Conservation (phyloP, 2,888 invertebrate species). For the Patella depressa region DNA sequence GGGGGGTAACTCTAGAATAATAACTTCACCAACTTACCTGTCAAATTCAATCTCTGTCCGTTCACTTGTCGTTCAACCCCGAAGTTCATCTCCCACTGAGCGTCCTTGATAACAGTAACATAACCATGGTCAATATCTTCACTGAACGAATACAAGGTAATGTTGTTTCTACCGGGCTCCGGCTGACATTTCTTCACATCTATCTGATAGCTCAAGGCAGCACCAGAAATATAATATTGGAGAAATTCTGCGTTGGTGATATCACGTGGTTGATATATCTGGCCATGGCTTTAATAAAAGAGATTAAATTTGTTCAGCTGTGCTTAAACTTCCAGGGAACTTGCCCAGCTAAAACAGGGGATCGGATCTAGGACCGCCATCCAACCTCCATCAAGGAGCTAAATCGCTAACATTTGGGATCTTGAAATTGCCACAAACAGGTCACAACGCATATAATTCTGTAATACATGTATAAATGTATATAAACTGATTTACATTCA, state of each 20-base stretch:
- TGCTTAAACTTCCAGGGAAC: too few relatives aligned
- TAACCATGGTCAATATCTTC: not conserved
- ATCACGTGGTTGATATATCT: not conserved
- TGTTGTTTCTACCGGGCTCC: not conserved
- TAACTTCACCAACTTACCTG: not conserved
- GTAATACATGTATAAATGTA: too few relatives aligned
- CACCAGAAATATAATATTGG: not conserved
- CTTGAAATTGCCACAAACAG: too few relatives aligned
- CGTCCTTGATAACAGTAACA: not conserved
- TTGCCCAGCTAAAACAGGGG: too few relatives aligned
- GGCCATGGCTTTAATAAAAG: too few relatives aligned
- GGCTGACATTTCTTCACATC: not conserved
- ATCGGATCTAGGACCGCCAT: too few relatives aligned
- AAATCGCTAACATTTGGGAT: too few relatives aligned
- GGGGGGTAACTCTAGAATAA: not conserved
- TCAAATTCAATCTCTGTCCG: not conserved
- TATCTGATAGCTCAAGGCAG: not conserved
- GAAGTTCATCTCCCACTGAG: not conserved
- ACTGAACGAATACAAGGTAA: not conserved
- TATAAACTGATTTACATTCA: too few relatives aligned
- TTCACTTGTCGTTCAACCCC: not conserved
- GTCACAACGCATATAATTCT: too few relatives aligned
- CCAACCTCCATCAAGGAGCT: too few relatives aligned
- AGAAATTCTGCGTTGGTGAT: not conserved
- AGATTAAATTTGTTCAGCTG: too few relatives aligned